phyloP scores from a whole-genome alignment of 2,888 invertebrate species.

The Isoperla grammatica region DNA sequence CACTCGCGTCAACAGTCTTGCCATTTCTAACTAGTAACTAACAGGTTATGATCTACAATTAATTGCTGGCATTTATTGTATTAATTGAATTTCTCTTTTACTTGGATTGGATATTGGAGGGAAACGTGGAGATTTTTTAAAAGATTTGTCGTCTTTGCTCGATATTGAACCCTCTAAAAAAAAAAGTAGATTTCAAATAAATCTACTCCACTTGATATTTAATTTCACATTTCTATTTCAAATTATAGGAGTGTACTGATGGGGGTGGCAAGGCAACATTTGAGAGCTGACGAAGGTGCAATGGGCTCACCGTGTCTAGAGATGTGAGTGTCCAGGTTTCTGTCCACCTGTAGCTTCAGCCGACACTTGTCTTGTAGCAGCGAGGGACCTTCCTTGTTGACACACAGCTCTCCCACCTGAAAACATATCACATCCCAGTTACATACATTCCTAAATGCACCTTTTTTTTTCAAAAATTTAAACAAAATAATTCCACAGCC shows the following conservation, averaged over 20 bases:
- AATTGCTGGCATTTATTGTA: constrained; percentile 35
- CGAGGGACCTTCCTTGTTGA: constrained; percentile 56
- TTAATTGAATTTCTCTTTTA: not conserved
- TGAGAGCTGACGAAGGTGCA: no score
- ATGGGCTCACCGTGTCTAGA: constrained; percentile 37
- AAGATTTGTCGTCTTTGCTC: no score
- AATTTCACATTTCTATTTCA: no score
- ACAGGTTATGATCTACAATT: not conserved
- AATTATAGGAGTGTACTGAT: no score
- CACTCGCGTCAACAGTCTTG: not conserved
- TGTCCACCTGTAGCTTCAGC: constrained; percentile 72
- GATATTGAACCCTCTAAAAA: no score
- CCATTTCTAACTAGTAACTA: not conserved
- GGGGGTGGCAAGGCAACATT: no score
- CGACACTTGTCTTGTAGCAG: constrained; percentile 78
- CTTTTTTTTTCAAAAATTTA: no score
- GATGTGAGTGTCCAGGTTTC: constrained; percentile 63
- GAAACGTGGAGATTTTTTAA: no score
- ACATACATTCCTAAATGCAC: no score
- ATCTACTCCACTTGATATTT: no score
- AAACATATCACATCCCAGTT: not conserved
- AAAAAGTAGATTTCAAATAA: no score
- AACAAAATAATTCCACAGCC: no score
- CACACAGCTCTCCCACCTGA: constrained; percentile 34
- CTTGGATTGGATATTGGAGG: not conserved